Conservation (phyloP, 2,888 invertebrate species). For the Cinara cedri region DNA sequence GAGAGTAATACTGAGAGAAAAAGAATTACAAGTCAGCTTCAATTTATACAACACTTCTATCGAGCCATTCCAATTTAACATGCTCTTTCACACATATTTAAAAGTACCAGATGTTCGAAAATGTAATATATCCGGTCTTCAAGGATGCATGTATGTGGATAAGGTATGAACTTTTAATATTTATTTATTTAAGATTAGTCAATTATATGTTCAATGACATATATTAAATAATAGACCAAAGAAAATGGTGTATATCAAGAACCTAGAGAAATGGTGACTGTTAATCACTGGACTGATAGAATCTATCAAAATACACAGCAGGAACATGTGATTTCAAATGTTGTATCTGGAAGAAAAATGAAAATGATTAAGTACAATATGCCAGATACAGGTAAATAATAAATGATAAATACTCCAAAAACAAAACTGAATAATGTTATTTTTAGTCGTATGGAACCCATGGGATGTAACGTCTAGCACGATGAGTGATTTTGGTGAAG, state of each 20-base stretch:
- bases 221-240: slow-evolving; percentile 40
- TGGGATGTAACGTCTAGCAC: slow-evolving; percentile 93
- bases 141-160: slow-evolving; percentile 88
- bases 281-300: slow-evolving; percentile 91
- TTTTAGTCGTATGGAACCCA: slow-evolving; percentile 90
- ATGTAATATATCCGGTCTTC: slow-evolving; percentile 89
- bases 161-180: slow-evolving; percentile 68
- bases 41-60: slow-evolving; percentile 77
- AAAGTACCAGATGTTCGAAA: slow-evolving; percentile 92
- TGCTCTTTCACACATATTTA: slow-evolving; percentile 93
- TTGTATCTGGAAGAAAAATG: slow-evolving; percentile 90
- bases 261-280: slow-evolving; percentile 85
- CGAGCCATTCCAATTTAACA: slow-evolving; percentile 86
- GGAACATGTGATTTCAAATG: slow-evolving; percentile 91
- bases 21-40: slow-evolving; percentile 90
- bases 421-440: background rate
- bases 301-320: slow-evolving; percentile 92
- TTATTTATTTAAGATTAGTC: background rate
- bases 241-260: slow-evolving; percentile 75
- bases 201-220: background rate
- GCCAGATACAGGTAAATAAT: slow-evolving; percentile 79
- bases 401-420: slow-evolving; percentile 1
- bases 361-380: slow-evolving; percentile 92
- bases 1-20: slow-evolving; percentile 86
- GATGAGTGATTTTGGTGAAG: slow-evolving; percentile 94